phyloP scores from a whole-genome alignment of 2,113 vertebrate genomes.

The Psettodes erumei region DNA sequence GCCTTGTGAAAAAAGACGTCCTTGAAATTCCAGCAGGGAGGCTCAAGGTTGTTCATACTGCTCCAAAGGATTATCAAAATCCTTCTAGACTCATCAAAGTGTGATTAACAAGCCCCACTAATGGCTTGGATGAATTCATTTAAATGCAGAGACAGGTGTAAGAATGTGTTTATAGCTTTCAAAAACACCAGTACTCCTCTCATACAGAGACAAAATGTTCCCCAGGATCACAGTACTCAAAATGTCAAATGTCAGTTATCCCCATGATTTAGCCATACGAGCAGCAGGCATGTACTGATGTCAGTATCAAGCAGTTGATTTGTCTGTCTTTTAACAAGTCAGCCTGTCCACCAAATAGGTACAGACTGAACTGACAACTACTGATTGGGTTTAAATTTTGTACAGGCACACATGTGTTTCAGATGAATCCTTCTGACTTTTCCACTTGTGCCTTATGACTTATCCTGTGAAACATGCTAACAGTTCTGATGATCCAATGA shows the following conservation, averaged over 20 bases:
- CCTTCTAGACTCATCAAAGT: constrained; percentile 50
- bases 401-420: not conserved
- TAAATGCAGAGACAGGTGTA: constrained; percentile 71
- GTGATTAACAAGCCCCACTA: constrained; percentile 55
- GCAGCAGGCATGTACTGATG: too few relatives aligned
- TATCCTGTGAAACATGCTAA: too few relatives aligned
- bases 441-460: too few relatives aligned
- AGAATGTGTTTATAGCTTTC: constrained; percentile 39
- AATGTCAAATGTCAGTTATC: not conserved
- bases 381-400: not conserved
- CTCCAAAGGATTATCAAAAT: constrained; percentile 27
- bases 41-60: constrained; percentile 31
- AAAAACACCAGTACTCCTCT: constrained; percentile 19
- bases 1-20: constrained; percentile 11
- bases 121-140: constrained; percentile 74
- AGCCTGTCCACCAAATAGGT: not conserved
- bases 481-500: not conserved
- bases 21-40: constrained; percentile 28
- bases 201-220: constrained; percentile 14
- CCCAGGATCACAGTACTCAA: not conserved
- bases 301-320: too few relatives aligned
- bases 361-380: not conserved
- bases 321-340: not conserved
- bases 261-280: too few relatives aligned
- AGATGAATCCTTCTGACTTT: not conserved